Percentiles rank a stretch among this genome's conserved stretches.
Evolutionary conservation across 2,113 vertebrate species (phyloP).

Genomic region (Cinclus cinclus): DNA sequence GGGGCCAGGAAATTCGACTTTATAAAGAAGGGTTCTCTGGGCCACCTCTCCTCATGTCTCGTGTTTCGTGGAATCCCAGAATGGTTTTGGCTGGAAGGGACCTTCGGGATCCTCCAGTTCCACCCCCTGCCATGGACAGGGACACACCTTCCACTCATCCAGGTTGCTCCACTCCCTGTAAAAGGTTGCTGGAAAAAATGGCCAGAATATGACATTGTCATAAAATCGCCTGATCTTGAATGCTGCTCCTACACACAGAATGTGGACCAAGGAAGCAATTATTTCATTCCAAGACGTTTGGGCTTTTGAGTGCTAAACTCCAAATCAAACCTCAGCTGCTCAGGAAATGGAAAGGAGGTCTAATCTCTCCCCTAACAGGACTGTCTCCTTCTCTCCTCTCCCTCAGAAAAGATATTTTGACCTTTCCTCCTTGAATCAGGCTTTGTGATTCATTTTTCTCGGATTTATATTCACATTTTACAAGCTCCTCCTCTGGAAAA

Average conservation of each 20-base stretch:
- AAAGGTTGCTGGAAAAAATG: not conserved
- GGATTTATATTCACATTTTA: not conserved
- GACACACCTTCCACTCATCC: not conserved
- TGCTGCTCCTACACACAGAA: not conserved
- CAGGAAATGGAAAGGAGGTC: not conserved
- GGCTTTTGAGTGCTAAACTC: not conserved
- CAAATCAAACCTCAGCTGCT: not conserved
- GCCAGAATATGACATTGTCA: rapidly evolving
- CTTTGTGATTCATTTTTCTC: not conserved
- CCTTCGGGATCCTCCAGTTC: not conserved
- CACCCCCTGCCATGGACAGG: rapidly evolving
- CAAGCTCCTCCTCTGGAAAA: not conserved
- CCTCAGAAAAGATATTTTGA: not conserved
- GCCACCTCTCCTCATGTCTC: not conserved
- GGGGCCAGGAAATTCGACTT: not conserved
- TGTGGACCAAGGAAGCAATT: not conserved
- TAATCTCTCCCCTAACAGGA: not conserved
- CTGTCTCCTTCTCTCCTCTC: not conserved
- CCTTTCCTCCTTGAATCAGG: not conserved
- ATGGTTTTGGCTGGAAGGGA: not conserved
- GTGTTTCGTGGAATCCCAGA: not conserved
- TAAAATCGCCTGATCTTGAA: not conserved
- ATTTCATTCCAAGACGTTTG: not conserved
- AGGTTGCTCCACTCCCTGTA: not conserved
- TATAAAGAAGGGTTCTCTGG: rapidly evolving